phyloP scores from a whole-genome alignment of 2,113 vertebrate genomes.

The Pao palembangensis region DNA sequence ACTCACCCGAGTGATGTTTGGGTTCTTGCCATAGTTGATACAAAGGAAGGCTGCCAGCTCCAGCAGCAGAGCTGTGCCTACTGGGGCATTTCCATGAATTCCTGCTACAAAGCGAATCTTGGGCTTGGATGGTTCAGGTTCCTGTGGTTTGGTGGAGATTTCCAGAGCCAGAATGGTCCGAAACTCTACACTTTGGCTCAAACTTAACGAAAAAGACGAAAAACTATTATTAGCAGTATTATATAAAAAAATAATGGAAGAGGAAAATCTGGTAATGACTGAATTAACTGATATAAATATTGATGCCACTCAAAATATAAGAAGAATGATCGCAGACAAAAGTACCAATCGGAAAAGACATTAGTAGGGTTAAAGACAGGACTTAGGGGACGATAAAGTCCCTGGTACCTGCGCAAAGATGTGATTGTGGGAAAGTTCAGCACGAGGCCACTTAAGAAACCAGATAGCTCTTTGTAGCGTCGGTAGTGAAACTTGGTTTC shows the following conservation, averaged over 20 bases:
- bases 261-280: neutral
- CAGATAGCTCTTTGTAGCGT: constrained; percentile 82
- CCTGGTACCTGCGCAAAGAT: constrained; percentile 73
- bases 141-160: constrained; percentile 90
- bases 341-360: no score
- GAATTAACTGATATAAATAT: neutral
- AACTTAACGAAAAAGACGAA: constrained; percentile 66
- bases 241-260: no score
- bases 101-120: constrained; percentile 93
- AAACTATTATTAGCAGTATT: no score
- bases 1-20: constrained; percentile 85
- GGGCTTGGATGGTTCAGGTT: constrained; percentile 84
- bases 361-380: neutral
- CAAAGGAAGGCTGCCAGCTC: constrained; percentile 91
- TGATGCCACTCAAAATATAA: neutral
- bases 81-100: constrained; percentile 92
- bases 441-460: constrained; percentile 81
- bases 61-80: constrained; percentile 91
- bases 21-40: constrained; percentile 91
- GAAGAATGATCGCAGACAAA: no score
- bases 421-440: constrained; percentile 92
- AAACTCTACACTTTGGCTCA: constrained; percentile 89
- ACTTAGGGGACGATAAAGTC: neutral
- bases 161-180: constrained; percentile 91
- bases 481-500: constrained; percentile 85